Evolutionary conservation across 2,797 vertebrate genomes (phyloP).

Genomic region (Ptychadena robeensis): DNA sequence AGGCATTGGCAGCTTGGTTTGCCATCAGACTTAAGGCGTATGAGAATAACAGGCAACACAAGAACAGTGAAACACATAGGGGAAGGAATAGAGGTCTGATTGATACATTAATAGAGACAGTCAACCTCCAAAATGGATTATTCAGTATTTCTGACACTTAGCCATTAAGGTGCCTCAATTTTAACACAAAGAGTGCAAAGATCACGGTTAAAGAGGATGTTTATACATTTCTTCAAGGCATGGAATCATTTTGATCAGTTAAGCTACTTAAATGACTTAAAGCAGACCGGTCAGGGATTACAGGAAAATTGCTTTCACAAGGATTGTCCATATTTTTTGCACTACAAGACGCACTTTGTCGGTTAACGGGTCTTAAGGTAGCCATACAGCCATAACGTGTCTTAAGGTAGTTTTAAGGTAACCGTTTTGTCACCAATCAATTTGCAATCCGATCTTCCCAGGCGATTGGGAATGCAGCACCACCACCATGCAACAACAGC

Average conservation of each 20-base stretch:
- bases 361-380: no score
- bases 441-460: no score
- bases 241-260: neutral
- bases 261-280: neutral
- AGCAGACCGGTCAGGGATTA: no score
- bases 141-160: neutral
- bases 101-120: slow-evolving; percentile 30
- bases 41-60: slow-evolving; percentile 8
- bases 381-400: no score
- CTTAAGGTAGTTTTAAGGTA: no score
- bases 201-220: neutral
- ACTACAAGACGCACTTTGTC: no score
- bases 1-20: slow-evolving; percentile 27
- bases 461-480: no score
- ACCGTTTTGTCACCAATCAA: no score
- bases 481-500: no score
- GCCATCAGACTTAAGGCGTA: slow-evolving; percentile 10
- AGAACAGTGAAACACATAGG: neutral
- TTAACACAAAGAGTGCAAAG: neutral
- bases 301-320: no score
- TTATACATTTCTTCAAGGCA: no score
- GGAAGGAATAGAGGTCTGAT: slow-evolving; percentile 19
- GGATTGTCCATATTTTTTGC: no score
- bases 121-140: slow-evolving; percentile 3
- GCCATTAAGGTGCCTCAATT: neutral